These are phyloP conservation scores for Arenicola marina DNA, from an alignment of 2,888 invertebrate genomes.

Conservation along the genomic window DNA sequence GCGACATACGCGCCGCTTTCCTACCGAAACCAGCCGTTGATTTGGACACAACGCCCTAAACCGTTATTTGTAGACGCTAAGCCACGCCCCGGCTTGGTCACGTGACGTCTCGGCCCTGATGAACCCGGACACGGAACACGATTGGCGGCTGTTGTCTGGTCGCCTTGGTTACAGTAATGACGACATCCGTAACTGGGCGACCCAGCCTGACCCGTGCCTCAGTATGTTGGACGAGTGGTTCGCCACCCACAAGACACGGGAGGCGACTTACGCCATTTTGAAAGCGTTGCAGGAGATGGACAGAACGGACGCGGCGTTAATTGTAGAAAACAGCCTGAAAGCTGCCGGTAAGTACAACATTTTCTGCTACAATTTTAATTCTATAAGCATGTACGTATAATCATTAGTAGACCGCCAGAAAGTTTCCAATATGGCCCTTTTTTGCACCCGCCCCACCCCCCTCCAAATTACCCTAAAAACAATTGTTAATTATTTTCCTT, in stretches of 20 bases:
- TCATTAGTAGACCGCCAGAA: no score
- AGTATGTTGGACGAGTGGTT: constrained; percentile 57
- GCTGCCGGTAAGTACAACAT: constrained; percentile 28
- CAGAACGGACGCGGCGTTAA: constrained; percentile 46
- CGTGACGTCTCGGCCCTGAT: constrained; percentile 51
- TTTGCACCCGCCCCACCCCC: no score
- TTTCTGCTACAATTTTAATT: no score
- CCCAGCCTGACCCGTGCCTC: constrained; percentile 55
- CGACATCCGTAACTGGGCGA: constrained; percentile 54
- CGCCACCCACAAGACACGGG: constrained; percentile 52
- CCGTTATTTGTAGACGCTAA: constrained; percentile 48
- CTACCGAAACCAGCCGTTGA: no score
- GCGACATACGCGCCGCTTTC: no score
- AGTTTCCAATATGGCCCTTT: no score
- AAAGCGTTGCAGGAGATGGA: constrained; percentile 54
- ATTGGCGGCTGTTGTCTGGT: no score
- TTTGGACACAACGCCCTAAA: no score
- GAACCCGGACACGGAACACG: constrained; percentile 46
- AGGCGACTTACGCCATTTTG: constrained; percentile 46
- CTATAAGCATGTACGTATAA: no score
- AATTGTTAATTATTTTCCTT: no score
- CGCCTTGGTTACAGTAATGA: constrained; percentile 52
- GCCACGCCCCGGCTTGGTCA: constrained; percentile 56
- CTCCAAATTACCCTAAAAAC: no score
- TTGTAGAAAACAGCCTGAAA: constrained; percentile 55